Conservation (phyloP, 2,113 vertebrate species). For the Lycocorax pyrrhopterus region DNA sequence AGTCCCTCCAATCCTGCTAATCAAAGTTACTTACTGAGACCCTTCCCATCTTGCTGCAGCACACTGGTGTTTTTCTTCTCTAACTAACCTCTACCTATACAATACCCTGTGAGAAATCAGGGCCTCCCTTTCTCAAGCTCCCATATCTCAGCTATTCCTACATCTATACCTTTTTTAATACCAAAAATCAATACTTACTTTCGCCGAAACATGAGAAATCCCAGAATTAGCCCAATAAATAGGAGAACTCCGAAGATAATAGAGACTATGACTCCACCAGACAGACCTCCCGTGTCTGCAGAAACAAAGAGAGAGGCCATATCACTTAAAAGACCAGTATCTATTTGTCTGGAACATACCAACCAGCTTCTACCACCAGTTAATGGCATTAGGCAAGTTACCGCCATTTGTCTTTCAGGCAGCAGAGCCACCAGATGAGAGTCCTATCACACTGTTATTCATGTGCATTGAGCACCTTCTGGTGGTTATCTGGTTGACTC, state of each 20-base stretch:
- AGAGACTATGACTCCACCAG: conserved; percentile 69
- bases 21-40: not conserved
- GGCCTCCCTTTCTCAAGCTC: not conserved
- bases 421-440: not conserved
- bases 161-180: not conserved
- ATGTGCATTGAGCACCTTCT: not conserved
- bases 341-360: not conserved
- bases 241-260: conserved; percentile 70
- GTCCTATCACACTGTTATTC: not conserved
- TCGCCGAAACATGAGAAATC: conserved; percentile 46
- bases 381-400: not conserved
- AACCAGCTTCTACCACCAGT: not conserved
- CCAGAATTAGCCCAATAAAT: conserved; percentile 53
- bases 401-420: not conserved
- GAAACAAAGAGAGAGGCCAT: not conserved
- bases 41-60: not conserved
- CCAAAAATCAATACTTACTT: conserved; percentile 56
- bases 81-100: not conserved
- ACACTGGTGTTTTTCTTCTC: not conserved
- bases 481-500: not conserved
- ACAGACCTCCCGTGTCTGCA: conserved; percentile 59
- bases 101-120: not conserved
- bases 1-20: not conserved
- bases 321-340: not conserved
- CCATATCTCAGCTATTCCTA: not conserved